Evolutionary conservation across 2,888 invertebrate genomes (phyloP), one percentile per base, ranked within the genome.

Genomic region (Adineta ricciae): DNA sequence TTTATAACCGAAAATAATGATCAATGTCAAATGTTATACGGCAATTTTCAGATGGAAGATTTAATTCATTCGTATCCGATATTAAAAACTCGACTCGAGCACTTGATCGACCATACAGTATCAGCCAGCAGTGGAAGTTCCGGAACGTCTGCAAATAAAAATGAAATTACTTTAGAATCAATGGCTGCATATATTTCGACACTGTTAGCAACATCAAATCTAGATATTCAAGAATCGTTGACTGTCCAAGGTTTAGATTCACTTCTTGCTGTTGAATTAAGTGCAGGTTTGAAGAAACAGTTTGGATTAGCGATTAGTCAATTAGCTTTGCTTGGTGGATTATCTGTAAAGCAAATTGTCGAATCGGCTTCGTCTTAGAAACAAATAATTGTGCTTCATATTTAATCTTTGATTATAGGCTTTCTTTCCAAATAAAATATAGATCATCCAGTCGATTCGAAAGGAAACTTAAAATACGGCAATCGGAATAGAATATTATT

Each of bases 21-120:
- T 73, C 21, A 73, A 21, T 36, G 24, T 38, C 73, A 73, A 38
- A 36, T 73, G 73, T 38, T 73, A 32, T 73, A 73, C 19, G 73
- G 73, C 16, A 73, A 73, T 38, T 73, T 73, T 73, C 73, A 73
- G 38, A 73, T 73, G 73, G 73, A 73, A 38, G 73, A 73, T 73
- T 38, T 73, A 73, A 21, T 73, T 19, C 73, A 36, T 73, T 73
- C 73, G 11, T 73, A 73, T 73, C 73, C 73, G 24, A 73, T 73
- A 21, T 73, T 73, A 38, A 73, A 73, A 73, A 73, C 73, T 73
- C 73, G 73, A 2, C 36, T 73, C 5, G 73, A 73, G 19, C 73
- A 73, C 38, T 21, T 73, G 38, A 73, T 73, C 21, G 38, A 73
- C 38, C 36, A 73, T 36, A 36, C 36, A 38, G 38, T 32, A 73